Evolutionary conservation across 2,113 vertebrate species (phyloP).

Genomic region (Panthera leo): DNA sequence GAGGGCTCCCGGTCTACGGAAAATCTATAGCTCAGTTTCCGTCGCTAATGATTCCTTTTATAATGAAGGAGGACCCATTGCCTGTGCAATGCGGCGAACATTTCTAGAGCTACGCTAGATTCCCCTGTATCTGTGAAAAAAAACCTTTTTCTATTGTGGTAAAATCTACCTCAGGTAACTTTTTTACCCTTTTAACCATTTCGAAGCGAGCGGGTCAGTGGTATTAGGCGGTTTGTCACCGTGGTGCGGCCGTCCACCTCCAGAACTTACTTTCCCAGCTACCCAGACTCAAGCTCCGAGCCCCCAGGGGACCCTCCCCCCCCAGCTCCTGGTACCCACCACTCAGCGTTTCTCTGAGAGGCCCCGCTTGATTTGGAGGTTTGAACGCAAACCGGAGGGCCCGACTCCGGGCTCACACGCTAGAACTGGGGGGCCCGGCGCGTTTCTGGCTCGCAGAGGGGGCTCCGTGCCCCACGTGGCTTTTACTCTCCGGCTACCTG

Average conservation of each 20-base stretch:
- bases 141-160: neutral
- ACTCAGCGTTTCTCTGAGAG: neutral
- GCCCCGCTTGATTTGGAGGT: neutral
- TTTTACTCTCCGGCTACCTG: neutral
- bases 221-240: fast-evolving
- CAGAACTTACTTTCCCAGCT: neutral
- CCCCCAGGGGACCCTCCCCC: fast-evolving
- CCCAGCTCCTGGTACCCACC: fast-evolving
- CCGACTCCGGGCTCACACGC: fast-evolving
- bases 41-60: neutral
- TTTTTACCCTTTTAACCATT: neutral
- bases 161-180: neutral
- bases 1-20: fast-evolving
- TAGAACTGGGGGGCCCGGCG: neutral
- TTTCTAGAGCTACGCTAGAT: neutral
- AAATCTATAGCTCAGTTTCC: neutral
- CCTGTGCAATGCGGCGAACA: too few species aligned
- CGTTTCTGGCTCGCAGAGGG: neutral
- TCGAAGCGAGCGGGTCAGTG: neutral
- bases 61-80: neutral
- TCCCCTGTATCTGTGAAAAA: neutral
- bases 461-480: fast-evolving
- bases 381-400: neutral
- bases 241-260: fast-evolving
- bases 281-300: neutral